A percentile compares a stretch with the other conserved stretches of the same genome.
Evolutionary conservation across 2,797 vertebrate species (phyloP).

Genomic region (Myiothlypis chrysogaster): DNA sequence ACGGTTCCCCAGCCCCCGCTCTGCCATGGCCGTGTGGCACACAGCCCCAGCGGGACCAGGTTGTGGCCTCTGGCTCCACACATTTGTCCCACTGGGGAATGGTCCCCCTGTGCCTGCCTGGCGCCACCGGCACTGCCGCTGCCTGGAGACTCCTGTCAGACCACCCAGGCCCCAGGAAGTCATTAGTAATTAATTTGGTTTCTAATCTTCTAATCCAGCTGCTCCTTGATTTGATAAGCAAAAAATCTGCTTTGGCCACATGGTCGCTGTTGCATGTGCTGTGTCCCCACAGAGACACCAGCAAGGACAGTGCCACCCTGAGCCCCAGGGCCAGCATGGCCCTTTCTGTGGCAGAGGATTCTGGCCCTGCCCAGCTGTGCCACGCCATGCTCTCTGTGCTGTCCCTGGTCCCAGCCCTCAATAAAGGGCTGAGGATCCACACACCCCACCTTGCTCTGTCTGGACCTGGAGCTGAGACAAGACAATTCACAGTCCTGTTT

Average conservation of each 20-base stretch:
- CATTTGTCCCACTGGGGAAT: background rate
- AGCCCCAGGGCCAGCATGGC: rapidly evolving
- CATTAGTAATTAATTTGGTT: constrained; percentile 64
- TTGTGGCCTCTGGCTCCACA: rapidly evolving
- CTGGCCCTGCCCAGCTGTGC: background rate
- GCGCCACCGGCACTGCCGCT: rapidly evolving
- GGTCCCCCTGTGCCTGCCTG: rapidly evolving
- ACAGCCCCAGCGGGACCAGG: background rate
- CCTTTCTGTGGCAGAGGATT: background rate
- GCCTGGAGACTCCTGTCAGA: background rate
- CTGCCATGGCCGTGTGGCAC: background rate
- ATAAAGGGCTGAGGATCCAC: rapidly evolving
- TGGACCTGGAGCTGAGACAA: background rate
- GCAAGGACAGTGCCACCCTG: background rate
- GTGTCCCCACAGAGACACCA: background rate
- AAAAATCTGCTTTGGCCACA: constrained; percentile 52
- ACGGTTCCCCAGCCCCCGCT: rapidly evolving
- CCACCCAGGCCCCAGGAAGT: background rate
- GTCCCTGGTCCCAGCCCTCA: background rate
- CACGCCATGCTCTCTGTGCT: rapidly evolving
- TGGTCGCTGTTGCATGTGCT: background rate
- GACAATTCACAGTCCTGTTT: background rate
- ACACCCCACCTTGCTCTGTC: rapidly evolving
- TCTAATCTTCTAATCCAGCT: constrained; percentile 69
- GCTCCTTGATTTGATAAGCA: constrained; percentile 58